A percentile compares a stretch with the other conserved stretches of the same genome.
These are phyloP conservation scores for Caenorhabditis zanzibari DNA, from an alignment of 2,888 invertebrate genomes.

Conservation along the genomic window DNA sequence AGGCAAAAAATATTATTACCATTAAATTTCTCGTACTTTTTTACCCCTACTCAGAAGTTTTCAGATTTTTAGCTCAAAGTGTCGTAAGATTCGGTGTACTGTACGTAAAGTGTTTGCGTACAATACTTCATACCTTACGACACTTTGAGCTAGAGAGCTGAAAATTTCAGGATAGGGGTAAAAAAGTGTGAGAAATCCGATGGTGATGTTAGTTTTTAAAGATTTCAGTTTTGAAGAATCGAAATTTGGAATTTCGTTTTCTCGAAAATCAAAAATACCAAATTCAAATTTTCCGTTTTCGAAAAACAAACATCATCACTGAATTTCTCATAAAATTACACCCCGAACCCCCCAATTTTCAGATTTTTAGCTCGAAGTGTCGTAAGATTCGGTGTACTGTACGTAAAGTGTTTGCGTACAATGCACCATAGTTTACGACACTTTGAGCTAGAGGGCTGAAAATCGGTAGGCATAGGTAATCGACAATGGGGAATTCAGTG, in stretches of 20 bases:
- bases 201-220: too few species aligned
- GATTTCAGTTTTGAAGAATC: too few species aligned
- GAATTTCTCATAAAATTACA: neutral
- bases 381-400: slow-evolving; percentile 2
- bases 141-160: neutral
- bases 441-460: neutral
- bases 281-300: too few species aligned
- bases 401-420: slow-evolving; percentile 14
- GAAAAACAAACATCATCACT: neutral
- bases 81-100: neutral
- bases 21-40: neutral
- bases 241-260: too few species aligned
- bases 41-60: neutral
- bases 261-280: too few species aligned
- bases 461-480: neutral
- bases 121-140: neutral
- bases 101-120: slow-evolving; percentile 15
- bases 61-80: slow-evolving; percentile 2
- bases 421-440: neutral
- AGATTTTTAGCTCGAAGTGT: neutral
- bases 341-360: slow-evolving; percentile 8
- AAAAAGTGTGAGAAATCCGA: too few species aligned
- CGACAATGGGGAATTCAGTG: neutral
- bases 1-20: neutral
- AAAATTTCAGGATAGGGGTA: neutral